phyloP scores from a whole-genome alignment of 2,888 invertebrate species.

The Eupithecia tripunctaria region DNA sequence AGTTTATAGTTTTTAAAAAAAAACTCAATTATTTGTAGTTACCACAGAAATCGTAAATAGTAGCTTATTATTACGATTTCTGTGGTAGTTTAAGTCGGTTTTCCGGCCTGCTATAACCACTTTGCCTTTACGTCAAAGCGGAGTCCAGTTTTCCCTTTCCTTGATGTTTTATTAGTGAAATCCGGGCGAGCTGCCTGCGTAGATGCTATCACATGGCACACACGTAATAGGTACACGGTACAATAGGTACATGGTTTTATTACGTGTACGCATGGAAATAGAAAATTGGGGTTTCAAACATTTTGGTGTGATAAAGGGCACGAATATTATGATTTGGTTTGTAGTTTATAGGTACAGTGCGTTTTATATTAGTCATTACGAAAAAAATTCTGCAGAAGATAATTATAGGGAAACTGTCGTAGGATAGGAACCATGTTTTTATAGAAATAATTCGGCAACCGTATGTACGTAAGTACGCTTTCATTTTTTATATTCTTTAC shows the following conservation, averaged over 20 bases:
- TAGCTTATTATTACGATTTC: no score
- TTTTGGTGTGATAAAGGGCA: constrained; percentile 10
- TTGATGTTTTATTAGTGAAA: not conserved
- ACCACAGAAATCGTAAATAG: no score
- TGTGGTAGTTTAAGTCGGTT: no score
- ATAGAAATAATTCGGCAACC: no score
- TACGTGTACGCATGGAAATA: constrained; percentile 35
- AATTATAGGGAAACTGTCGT: no score
- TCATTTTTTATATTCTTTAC: no score
- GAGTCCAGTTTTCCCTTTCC: not conserved
- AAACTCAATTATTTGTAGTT: no score
- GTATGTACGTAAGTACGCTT: no score
- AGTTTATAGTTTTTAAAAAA: no score
- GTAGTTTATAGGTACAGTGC: not conserved
- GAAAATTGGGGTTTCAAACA: constrained; percentile 22
- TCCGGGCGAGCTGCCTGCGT: constrained; percentile 27
- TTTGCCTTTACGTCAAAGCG: not conserved
- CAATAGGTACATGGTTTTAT: constrained; percentile 30
- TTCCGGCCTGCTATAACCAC: no score
- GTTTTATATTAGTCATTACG: not conserved
- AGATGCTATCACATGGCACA: constrained; percentile 54
- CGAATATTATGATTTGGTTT: not conserved
- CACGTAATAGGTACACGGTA: constrained; percentile 27
- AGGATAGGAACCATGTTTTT: no score
- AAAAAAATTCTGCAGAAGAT: no score